Percentiles rank a stretch among this genome's conserved stretches.
These are phyloP conservation scores for Salpingus planirostris DNA, from an alignment of 2,888 invertebrate species.

Conservation along the genomic window DNA sequence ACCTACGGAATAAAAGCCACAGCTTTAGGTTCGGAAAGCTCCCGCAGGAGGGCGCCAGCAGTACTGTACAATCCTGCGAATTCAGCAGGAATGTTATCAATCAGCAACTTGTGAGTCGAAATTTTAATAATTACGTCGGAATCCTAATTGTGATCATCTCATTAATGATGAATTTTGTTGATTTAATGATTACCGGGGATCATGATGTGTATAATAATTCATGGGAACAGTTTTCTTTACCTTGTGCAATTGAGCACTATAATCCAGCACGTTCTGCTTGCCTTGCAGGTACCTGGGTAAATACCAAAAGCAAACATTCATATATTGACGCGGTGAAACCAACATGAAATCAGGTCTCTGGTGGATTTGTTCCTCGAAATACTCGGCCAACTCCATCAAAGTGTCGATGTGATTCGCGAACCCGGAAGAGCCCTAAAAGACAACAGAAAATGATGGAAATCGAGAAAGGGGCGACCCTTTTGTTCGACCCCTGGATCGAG, in stretches of 20 bases:
- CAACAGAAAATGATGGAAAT: too few species aligned
- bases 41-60: too few species aligned
- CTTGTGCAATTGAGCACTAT: conserved; percentile 37
- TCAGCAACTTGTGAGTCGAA: too few species aligned
- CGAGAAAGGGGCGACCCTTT: too few species aligned
- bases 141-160: too few species aligned
- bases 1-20: conserved; percentile 39
- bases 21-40: background rate
- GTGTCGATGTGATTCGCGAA: conserved; percentile 47
- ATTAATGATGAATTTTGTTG: too few species aligned
- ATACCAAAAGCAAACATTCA: conserved; percentile 68
- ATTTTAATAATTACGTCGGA: too few species aligned
- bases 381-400: conserved; percentile 43
- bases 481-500: too few species aligned
- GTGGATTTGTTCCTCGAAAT: conserved; percentile 40
- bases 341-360: conserved; percentile 39
- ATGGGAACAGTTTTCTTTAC: conserved; percentile 33
- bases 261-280: conserved; percentile 32
- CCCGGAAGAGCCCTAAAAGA: conserved; percentile 41
- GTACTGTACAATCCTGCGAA: too few species aligned
- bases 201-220: too few species aligned
- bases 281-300: conserved; percentile 46
- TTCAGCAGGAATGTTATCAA: too few species aligned
- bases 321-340: conserved; percentile 49
- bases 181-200: too few species aligned